phyloP scores from a whole-genome alignment of 2,797 vertebrate species.

The Acanthurus lineatus region DNA sequence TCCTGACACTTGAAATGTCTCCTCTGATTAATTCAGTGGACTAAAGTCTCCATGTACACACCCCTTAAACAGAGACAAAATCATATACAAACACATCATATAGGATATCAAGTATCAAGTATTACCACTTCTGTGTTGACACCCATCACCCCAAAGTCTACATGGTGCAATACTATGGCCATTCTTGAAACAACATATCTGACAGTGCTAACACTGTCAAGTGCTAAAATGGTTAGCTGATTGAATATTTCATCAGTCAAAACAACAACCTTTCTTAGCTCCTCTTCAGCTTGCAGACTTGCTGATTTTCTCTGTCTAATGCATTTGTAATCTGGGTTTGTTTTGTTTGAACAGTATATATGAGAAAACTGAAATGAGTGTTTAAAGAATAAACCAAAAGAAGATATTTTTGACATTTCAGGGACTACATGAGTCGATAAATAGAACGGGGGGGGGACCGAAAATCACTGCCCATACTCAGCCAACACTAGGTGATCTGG shows the following conservation, averaged over 20 bases:
- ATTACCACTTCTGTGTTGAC: background rate
- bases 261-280: background rate
- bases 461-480: too few species aligned
- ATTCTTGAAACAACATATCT: background rate
- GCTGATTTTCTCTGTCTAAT: background rate
- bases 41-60: slow-evolving; percentile 1
- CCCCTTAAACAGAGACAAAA: background rate
- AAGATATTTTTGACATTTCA: background rate
- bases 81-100: background rate
- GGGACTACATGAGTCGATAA: background rate
- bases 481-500: too few species aligned
- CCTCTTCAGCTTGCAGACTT: too few species aligned
- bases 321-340: background rate
- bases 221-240: background rate
- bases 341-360: background rate
- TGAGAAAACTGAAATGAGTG: background rate
- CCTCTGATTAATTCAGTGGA: slow-evolving; percentile 53
- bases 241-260: background rate
- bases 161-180: background rate
- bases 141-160: background rate
- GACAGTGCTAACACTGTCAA: background rate
- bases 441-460: too few species aligned
- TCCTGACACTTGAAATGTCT: slow-evolving; percentile 30
- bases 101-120: background rate
- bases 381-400: background rate